Evolutionary conservation across 2,113 vertebrate genomes (phyloP), one percentile per base, ranked within the genome.

Genomic region (Platycercus adscitus): DNA sequence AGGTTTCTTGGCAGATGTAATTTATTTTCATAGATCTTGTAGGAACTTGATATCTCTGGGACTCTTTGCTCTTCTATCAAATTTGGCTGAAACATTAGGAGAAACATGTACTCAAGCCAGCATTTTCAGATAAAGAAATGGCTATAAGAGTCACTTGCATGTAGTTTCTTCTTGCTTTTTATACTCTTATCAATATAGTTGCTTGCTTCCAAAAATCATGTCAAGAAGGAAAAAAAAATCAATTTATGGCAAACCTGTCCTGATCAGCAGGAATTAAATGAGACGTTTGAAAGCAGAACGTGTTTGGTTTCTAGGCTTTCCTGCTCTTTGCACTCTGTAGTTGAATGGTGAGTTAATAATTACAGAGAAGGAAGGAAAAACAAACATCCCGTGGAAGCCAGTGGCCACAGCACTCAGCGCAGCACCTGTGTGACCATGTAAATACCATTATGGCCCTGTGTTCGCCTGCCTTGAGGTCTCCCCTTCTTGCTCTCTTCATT

Each of bases 381-480:
- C 63, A 88, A 85, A 47, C 39, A 81, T 76, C 31, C 37, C 0
- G 0, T 69, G 64, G 52, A 85, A 71, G 28, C 6, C 0, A 3
- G 31, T 61, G 50, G 63, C 44, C 10, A 3, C 10, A 61, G 50
- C 20, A 23, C 28, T 39, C 1, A 0, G 35, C 0, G 0, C 58
- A 82, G 77, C 58, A 43, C 18, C 16, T 26, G 44, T 25, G 15
- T 64, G 39, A 19, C 49, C 10, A 3, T 55, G 19, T n/a, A 39
- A 73, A 47, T 13, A 24, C 24, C 0, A 0, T 49, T 58, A 9
- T 1, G 1, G 28, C 43, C 33, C 60, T n/a, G 9, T 1, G 0
- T 28, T 17, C 1, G 2, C 37, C 53, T 49, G 26, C 46, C 29
- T 29, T 10, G 26, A 65, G 31, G 6, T 75, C 19, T 60, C 17